Conservation (phyloP, 2,113 vertebrate species). For the Carassius carassius region DNA sequence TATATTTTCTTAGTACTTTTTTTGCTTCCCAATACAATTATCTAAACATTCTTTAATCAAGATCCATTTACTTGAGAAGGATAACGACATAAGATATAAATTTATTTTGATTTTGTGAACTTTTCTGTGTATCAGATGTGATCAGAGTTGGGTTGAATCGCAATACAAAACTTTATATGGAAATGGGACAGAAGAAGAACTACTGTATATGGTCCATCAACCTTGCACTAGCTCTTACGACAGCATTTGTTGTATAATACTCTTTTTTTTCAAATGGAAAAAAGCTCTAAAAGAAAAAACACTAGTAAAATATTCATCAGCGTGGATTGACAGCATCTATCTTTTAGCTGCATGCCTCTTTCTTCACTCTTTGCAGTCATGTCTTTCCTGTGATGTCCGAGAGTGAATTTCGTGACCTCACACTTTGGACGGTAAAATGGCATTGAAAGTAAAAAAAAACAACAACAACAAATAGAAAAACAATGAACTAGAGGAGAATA, state of each 20-base stretch:
- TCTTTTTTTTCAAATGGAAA: constrained; percentile 54
- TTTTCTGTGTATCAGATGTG: too few relatives aligned
- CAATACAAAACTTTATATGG: too few relatives aligned
- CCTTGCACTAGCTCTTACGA: background rate
- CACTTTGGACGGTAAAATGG: constrained; percentile 51
- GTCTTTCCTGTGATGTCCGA: constrained; percentile 59
- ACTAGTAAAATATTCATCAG: constrained; percentile 78
- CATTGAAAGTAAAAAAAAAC: constrained; percentile 68
- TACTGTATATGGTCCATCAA: background rate
- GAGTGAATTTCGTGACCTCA: constrained; percentile 65
- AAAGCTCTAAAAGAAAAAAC: constrained; percentile 78
- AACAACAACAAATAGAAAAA: constrained; percentile 38
- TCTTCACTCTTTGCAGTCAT: constrained; percentile 47
- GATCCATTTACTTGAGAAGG: too few relatives aligned
- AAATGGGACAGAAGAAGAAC: background rate
- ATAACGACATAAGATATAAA: too few relatives aligned
- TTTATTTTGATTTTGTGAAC: too few relatives aligned
- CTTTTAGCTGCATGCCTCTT: constrained; percentile 68
- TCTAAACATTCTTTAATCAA: too few relatives aligned
- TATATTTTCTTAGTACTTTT: too few relatives aligned
- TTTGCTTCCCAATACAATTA: too few relatives aligned
- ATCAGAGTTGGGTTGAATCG: too few relatives aligned
- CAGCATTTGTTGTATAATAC: constrained; percentile 20
- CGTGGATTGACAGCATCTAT: constrained; percentile 76
- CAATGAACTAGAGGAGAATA: constrained; percentile 56